phyloP scores from a whole-genome alignment of 2,797 vertebrate species.

The Chiloscyllium punctatum region DNA sequence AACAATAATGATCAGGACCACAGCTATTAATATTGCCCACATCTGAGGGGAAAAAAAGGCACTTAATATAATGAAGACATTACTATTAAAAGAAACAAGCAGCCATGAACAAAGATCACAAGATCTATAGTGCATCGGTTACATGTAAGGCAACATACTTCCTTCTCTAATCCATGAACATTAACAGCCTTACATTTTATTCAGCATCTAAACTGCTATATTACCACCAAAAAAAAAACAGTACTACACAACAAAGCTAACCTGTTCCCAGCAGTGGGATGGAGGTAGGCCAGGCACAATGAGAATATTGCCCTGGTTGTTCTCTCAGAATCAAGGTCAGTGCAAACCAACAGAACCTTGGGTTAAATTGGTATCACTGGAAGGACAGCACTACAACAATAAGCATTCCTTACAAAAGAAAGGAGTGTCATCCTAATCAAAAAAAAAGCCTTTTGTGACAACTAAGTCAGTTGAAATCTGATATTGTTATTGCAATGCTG shows the following conservation, averaged over 20 bases:
- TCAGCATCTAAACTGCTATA: neutral
- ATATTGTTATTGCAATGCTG: neutral
- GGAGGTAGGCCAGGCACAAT: too few relatives aligned
- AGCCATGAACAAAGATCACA: neutral
- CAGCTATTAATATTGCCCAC: constrained; percentile 64
- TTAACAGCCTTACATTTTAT: neutral
- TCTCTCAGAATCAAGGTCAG: neutral
- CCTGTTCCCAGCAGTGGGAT: neutral
- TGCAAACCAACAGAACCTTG: neutral
- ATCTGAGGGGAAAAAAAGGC: constrained; percentile 53
- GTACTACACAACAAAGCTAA: neutral
- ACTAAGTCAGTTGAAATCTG: neutral
- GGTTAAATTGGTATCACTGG: neutral
- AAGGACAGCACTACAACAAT: neutral
- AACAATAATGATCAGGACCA: constrained; percentile 59
- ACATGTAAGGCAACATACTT: neutral
- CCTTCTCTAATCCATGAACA: neutral
- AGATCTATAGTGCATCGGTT: too few relatives aligned
- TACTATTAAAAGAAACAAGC: neutral
- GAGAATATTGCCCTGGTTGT: neutral
- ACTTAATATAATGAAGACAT: too few relatives aligned
- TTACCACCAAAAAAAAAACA: neutral
- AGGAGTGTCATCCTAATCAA: neutral
- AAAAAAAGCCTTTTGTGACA: neutral
- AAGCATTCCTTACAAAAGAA: neutral